A percentile compares a stretch with the other conserved stretches of the same genome.
phyloP scores from a whole-genome alignment of 2,888 invertebrate species.

The Caenorhabditis sinica region DNA sequence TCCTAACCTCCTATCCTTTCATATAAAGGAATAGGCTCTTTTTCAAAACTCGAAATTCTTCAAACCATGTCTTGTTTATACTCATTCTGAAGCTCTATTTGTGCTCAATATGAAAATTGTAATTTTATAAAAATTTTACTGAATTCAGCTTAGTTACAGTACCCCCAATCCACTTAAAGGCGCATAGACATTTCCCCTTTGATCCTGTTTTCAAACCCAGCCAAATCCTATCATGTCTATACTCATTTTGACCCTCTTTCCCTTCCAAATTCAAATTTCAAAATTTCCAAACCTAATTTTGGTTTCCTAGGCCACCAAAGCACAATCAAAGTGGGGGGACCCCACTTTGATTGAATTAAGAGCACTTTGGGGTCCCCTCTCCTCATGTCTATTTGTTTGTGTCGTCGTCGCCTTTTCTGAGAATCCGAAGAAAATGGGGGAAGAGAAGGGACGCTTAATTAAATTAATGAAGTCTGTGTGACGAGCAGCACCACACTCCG shows the following conservation, averaged over 20 bases:
- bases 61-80: neutral
- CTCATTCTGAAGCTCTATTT: slow-evolving; percentile 1
- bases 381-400: slow-evolving; percentile 4
- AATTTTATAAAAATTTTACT: no score
- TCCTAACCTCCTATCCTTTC: neutral
- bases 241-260: neutral
- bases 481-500: slow-evolving; percentile 19
- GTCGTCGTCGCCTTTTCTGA: neutral
- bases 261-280: neutral
- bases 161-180: no score
- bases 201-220: no score
- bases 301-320: slow-evolving; percentile 12
- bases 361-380: neutral
- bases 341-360: no score
- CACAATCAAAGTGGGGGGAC: neutral
- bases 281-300: slow-evolving; percentile 1
- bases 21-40: neutral
- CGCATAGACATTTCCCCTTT: no score
- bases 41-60: neutral
- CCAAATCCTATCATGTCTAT: neutral
- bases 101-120: no score
- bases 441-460: slow-evolving; percentile 36
- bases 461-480: slow-evolving; percentile 50
- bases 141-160: no score
- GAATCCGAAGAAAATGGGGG: neutral